Evolutionary conservation across 2,797 vertebrate species (phyloP).

Genomic region (Poeciliopsis turneri): DNA sequence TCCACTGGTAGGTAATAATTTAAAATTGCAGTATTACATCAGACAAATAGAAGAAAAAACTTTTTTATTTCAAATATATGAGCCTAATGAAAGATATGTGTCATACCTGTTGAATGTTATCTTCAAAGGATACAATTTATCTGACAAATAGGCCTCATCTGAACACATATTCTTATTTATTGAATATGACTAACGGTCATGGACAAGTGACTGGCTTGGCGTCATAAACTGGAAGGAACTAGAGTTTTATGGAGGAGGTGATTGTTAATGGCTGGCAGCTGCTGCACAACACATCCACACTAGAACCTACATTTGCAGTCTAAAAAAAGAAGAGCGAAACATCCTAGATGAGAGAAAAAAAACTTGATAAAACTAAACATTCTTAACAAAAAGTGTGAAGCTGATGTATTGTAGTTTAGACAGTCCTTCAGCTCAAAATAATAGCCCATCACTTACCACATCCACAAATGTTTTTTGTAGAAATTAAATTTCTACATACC

Average conservation of each 20-base stretch:
- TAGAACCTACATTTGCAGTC: not conserved
- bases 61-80: too few relatives aligned
- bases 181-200: not conserved
- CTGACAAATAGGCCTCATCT: too few relatives aligned
- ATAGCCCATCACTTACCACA: not conserved
- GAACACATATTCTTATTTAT: too few relatives aligned
- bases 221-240: not conserved
- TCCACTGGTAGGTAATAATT: too few relatives aligned
- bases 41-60: too few relatives aligned
- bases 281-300: not conserved
- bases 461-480: not conserved
- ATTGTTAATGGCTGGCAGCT: conserved; percentile 11
- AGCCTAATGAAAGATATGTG: too few relatives aligned
- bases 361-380: not conserved
- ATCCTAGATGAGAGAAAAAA: not conserved
- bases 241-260: conserved; percentile 10
- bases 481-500: not conserved
- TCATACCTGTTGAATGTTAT: too few relatives aligned
- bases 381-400: not conserved
- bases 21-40: too few relatives aligned
- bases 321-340: not conserved
- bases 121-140: too few relatives aligned
- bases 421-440: not conserved
- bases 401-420: not conserved
- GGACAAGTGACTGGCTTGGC: not conserved